Conservation (phyloP, 2,113 vertebrate species). For the human region DNA sequence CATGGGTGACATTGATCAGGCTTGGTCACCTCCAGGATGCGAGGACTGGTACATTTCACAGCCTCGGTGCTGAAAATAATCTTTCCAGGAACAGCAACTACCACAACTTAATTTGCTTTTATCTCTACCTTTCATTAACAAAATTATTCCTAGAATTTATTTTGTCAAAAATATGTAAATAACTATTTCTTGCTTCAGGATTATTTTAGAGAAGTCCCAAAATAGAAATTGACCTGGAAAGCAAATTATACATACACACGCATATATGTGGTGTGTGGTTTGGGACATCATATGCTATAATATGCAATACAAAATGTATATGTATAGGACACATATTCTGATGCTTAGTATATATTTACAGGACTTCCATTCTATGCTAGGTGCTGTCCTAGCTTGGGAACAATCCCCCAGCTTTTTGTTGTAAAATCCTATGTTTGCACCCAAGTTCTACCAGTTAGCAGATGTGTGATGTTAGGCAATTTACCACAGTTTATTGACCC, state of each 20-base stretch:
- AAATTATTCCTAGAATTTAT: conserved; percentile 63
- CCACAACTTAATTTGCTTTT: conserved; percentile 48
- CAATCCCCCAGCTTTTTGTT: accelerated
- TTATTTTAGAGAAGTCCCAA: background rate
- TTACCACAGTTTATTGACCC: background rate
- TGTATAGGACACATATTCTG: accelerated
- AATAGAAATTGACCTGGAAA: background rate
- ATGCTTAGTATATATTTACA: no score
- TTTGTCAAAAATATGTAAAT: background rate
- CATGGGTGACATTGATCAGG: conserved; percentile 27
- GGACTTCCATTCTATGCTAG: accelerated
- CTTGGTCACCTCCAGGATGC: conserved; percentile 62
- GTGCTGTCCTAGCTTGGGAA: accelerated
- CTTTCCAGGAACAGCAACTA: background rate
- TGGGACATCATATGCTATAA: background rate
- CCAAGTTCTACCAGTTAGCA: background rate
- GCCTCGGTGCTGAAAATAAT: conserved; percentile 59
- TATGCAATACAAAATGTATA: accelerated
- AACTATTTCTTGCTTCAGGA: background rate
- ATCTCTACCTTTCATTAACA: conserved; percentile 51
- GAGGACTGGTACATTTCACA: conserved; percentile 72
- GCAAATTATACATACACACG: no score
- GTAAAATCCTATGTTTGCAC: background rate
- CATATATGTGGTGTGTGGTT: accelerated
- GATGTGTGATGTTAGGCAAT: background rate